A percentile compares a stretch with the other conserved stretches of the same genome.
These are phyloP conservation scores for Pachypanchax playfairii DNA, from an alignment of 2,113 vertebrate genomes.

Conservation along the genomic window DNA sequence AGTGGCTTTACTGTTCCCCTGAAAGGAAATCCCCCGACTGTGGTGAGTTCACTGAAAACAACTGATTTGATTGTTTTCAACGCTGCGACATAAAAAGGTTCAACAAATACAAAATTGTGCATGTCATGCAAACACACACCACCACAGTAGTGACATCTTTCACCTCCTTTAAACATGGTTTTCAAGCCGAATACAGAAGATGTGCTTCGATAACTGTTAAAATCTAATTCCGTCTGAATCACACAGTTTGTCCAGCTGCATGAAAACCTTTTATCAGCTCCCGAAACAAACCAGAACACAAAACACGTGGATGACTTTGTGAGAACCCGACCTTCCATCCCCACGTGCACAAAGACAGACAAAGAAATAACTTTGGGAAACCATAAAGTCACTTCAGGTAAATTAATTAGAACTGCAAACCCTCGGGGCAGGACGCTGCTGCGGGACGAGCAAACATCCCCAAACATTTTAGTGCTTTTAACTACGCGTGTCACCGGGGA, in stretches of 20 bases:
- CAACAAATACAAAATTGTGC: constrained; percentile 3
- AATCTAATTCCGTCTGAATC: too few species aligned
- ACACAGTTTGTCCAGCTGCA: constrained; percentile 13
- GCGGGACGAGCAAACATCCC: constrained; percentile 59
- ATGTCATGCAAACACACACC: constrained; percentile 7
- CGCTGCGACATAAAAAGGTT: constrained; percentile 2
- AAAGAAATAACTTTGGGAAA: constrained; percentile 61
- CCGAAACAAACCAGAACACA: constrained; percentile 22
- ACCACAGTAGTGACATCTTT: background rate
- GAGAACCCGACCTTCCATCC: constrained; percentile 43
- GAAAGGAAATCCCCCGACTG: constrained; percentile 7
- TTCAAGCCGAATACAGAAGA: too few species aligned
- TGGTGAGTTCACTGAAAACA: constrained; percentile 5
- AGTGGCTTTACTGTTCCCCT: constrained; percentile 1
- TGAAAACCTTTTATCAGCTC: constrained; percentile 6
- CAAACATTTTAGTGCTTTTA: constrained; percentile 70
- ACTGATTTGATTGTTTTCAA: constrained; percentile 6
- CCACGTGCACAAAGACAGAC: constrained; percentile 31
- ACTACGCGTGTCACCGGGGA: constrained; percentile 65
- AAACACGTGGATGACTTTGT: constrained; percentile 23
- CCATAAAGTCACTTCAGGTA: constrained; percentile 67
- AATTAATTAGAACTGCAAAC: constrained; percentile 66
- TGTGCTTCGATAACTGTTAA: too few species aligned
- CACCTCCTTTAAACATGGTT: background rate
- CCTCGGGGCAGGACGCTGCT: constrained; percentile 53